Conservation (phyloP, 2,888 invertebrate species). For the Psylliodes chrysocephalus region DNA sequence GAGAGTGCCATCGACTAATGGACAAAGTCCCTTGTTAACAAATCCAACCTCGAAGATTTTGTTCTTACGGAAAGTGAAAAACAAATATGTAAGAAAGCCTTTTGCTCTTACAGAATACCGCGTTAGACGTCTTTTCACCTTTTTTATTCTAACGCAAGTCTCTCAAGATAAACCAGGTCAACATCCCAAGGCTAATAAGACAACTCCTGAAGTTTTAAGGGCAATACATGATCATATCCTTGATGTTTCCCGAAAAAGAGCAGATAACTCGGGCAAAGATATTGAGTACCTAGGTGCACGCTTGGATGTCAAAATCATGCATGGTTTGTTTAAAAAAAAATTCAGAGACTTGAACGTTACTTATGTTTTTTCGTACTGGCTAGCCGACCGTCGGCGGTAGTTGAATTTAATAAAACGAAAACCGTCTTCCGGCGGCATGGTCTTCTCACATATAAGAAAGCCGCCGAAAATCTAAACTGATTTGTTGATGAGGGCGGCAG, state of each 20-base stretch:
- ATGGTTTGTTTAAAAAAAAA: constrained; percentile 43
- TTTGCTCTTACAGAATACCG: neutral
- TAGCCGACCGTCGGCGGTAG: no score
- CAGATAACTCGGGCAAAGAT: constrained; percentile 42
- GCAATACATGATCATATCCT: constrained; percentile 37
- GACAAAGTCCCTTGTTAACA: constrained; percentile 29
- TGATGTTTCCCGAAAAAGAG: constrained; percentile 30
- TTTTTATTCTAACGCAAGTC: neutral
- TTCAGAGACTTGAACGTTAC: constrained; percentile 39
- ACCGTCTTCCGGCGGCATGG: no score
- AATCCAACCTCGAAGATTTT: constrained; percentile 31
- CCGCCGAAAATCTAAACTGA: no score
- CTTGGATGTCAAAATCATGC: constrained; percentile 45
- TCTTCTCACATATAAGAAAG: no score
- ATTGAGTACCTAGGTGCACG: constrained; percentile 46
- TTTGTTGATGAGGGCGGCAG: no score
- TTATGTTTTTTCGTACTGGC: no score
- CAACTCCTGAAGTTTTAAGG: constrained; percentile 21
- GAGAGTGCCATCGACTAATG: constrained; percentile 14
- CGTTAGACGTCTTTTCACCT: neutral
- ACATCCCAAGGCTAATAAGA: constrained; percentile 29
- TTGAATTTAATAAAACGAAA: no score
- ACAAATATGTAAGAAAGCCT: constrained; percentile 35
- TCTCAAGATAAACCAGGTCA: neutral
- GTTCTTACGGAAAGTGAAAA: constrained; percentile 20